These are phyloP conservation scores for Lepidocyrtinus sp. DNA, from an alignment of 2,888 invertebrate genomes.

Conservation along the genomic window DNA sequence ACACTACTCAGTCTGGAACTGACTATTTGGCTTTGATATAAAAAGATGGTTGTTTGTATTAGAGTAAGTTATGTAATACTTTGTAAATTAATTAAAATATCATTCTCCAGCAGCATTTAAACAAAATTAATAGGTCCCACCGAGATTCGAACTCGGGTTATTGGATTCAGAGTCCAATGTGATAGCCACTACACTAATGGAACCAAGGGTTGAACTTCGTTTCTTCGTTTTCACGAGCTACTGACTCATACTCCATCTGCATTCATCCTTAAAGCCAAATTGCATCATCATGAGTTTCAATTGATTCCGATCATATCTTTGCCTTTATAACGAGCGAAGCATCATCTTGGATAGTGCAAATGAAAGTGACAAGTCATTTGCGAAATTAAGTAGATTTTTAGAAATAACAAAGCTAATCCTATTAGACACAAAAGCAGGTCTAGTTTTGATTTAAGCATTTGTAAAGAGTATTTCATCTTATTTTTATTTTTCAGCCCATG, in stretches of 20 bases:
- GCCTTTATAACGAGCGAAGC: too few species aligned
- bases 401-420: neutral
- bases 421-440: neutral
- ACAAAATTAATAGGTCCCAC: conserved; percentile 63
- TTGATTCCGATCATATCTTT: too few species aligned
- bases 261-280: too few species aligned
- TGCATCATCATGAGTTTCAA: too few species aligned
- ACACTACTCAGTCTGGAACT: too few species aligned
- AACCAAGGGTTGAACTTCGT: conserved; percentile 7
- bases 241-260: neutral
- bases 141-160: conserved; percentile 64
- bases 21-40: too few species aligned
- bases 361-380: too few species aligned
- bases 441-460: neutral
- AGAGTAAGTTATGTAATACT: too few species aligned
- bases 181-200: conserved; percentile 64
- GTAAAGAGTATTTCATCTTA: neutral
- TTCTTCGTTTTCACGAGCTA: neutral
- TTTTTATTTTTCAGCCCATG: conserved; percentile 74
- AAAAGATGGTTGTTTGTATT: too few species aligned
- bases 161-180: conserved; percentile 65
- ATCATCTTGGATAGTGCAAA: too few species aligned
- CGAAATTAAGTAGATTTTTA: neutral
- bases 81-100: too few species aligned
- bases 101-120: too few species aligned